These are phyloP conservation scores for Vandiemenella viatica DNA, from an alignment of 2,888 invertebrate genomes.

Conservation along the genomic window DNA sequence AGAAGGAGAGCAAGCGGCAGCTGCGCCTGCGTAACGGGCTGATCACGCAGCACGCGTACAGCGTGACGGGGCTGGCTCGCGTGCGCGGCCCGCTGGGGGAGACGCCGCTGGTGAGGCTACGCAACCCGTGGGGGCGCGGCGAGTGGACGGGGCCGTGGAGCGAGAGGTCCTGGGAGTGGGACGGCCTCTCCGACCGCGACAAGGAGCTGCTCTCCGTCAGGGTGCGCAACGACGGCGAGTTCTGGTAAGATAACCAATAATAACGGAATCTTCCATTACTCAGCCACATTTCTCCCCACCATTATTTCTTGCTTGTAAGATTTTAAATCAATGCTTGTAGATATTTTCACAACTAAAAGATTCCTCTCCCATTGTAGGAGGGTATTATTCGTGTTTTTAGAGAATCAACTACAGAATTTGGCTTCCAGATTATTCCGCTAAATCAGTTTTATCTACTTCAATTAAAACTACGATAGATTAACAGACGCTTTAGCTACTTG, in stretches of 20 bases:
- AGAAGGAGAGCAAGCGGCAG: slow-evolving; percentile 39
- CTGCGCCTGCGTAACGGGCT: slow-evolving; percentile 44
- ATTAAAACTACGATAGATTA: too few species aligned
- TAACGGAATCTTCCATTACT: too few species aligned
- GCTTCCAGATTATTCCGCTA: too few species aligned
- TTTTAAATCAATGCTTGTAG: neutral
- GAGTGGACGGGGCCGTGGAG: slow-evolving; percentile 62
- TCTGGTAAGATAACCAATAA: slow-evolving; percentile 37
- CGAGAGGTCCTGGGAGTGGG: slow-evolving; percentile 53
- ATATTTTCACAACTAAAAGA: too few species aligned
- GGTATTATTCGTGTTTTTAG: too few species aligned
- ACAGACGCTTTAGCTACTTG: too few species aligned
- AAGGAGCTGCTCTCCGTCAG: slow-evolving; percentile 45
- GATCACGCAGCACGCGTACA: slow-evolving; percentile 51
- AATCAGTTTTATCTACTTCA: too few species aligned
- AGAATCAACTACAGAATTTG: too few species aligned
- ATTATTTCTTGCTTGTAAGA: too few species aligned
- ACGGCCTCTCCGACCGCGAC: slow-evolving; percentile 43
- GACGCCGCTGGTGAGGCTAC: slow-evolving; percentile 42
- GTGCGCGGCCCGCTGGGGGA: slow-evolving; percentile 43
- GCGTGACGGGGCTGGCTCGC: slow-evolving; percentile 53
- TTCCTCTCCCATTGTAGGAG: too few species aligned
- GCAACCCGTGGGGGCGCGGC: slow-evolving; percentile 50
- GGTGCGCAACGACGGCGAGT: slow-evolving; percentile 50
- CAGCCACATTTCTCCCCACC: neutral